A percentile compares a stretch with the other conserved stretches of the same genome.
These are phyloP conservation scores for Diorhabda elongata DNA, from an alignment of 1,140 invertebrate genomes.

Conservation along the genomic window DNA sequence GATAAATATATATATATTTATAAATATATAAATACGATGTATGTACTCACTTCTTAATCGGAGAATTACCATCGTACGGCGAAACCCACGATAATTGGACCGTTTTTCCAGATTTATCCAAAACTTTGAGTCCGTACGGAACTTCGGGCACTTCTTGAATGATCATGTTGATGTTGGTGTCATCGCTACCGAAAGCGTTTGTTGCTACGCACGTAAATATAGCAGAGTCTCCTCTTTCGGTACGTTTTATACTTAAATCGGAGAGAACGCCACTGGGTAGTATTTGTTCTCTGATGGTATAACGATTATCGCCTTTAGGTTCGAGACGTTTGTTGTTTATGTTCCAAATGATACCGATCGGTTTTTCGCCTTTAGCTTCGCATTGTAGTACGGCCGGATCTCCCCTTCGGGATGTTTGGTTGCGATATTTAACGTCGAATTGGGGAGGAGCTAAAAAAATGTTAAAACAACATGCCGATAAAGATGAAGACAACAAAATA, in stretches of 20 bases:
- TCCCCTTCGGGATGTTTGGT: conserved; percentile 83
- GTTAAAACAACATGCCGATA: too few relatives aligned
- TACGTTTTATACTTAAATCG: conserved; percentile 83
- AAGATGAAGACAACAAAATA: too few relatives aligned
- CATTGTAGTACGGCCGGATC: conserved; percentile 91
- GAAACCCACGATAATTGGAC: conserved; percentile 89
- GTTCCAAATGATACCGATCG: conserved; percentile 93
- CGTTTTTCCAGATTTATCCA: conserved; percentile 85
- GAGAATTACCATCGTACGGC: conserved; percentile 94
- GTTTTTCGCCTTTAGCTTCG: conserved; percentile 94
- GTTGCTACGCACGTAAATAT: conserved; percentile 92
- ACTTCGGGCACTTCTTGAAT: conserved; percentile 95
- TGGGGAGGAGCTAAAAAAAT: conserved; percentile 78
- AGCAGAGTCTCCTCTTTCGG: conserved; percentile 85
- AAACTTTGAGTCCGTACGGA: conserved; percentile 83
- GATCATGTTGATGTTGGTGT: conserved; percentile 92
- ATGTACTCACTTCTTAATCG: conserved; percentile 71
- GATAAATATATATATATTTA: background rate
- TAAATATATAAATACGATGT: background rate
- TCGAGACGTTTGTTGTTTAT: conserved; percentile 90
- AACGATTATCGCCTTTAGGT: conserved; percentile 74
- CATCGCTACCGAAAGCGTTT: conserved; percentile 92
- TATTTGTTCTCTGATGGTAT: conserved; percentile 89
- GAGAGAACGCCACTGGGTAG: conserved; percentile 80
- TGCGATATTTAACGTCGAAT: conserved; percentile 87